These are phyloP conservation scores for Coecobrya sp. DNA, from an alignment of 2,888 invertebrate genomes.

Conservation along the genomic window DNA sequence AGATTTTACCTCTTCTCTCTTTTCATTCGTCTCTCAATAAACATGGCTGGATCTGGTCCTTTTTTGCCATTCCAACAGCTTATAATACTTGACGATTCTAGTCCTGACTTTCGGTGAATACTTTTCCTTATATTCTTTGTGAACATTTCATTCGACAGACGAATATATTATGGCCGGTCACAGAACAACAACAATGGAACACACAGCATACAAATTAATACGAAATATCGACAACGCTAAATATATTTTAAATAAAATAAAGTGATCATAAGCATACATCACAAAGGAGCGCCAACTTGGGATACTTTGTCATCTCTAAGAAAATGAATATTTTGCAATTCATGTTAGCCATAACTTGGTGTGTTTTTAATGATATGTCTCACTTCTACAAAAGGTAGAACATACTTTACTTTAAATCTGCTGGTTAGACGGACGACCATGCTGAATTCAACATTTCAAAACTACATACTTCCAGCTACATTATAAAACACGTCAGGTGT, in stretches of 20 bases:
- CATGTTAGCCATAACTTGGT: too few species aligned
- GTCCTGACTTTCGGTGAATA: background rate
- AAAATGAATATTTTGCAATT: too few species aligned
- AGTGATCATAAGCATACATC: too few species aligned
- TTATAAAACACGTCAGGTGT: too few species aligned
- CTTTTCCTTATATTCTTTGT: constrained; percentile 14
- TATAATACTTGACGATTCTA: constrained; percentile 71
- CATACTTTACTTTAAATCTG: too few species aligned
- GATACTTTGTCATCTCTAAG: too few species aligned
- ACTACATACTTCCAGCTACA: too few species aligned
- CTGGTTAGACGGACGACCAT: too few species aligned
- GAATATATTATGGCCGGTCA: background rate
- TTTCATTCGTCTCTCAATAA: constrained; percentile 52
- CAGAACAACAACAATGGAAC: constrained; percentile 1
- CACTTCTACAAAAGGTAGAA: too few species aligned
- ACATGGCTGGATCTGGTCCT: constrained; percentile 28
- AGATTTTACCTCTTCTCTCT: constrained; percentile 14
- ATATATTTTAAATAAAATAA: constrained; percentile 54
- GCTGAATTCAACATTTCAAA: too few species aligned
- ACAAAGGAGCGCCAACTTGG: too few species aligned
- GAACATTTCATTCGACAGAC: background rate
- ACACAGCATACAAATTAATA: background rate
- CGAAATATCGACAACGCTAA: background rate
- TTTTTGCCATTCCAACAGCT: constrained; percentile 74
- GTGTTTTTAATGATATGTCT: too few species aligned